These are phyloP conservation scores for Meleagris gallopavo DNA, from an alignment of 2,113 vertebrate genomes.

Conservation along the genomic window DNA sequence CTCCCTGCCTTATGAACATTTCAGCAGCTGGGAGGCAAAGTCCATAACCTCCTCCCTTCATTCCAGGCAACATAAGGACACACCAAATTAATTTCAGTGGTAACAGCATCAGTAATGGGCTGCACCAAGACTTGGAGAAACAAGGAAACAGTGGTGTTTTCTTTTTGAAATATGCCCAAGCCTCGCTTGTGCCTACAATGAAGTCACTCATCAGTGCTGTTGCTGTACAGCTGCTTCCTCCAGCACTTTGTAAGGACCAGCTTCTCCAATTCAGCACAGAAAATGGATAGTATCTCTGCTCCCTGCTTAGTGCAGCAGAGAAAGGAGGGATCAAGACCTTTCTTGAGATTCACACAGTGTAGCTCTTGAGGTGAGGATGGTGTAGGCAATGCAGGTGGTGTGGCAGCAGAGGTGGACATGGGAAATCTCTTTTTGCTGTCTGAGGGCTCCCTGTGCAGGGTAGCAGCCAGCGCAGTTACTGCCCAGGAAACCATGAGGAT, in stretches of 20 bases:
- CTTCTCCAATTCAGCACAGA: accelerated
- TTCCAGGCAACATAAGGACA: not conserved
- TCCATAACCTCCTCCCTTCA: not conserved
- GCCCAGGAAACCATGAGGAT: not conserved
- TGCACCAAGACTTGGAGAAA: not conserved
- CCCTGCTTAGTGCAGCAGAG: not conserved
- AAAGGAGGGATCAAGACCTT: not conserved
- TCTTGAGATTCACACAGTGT: not conserved
- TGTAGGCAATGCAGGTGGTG: accelerated
- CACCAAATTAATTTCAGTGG: not conserved
- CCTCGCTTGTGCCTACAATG: not conserved
- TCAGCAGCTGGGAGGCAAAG: not conserved
- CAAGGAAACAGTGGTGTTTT: accelerated
- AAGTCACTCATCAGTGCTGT: not conserved
- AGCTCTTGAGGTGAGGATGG: not conserved
- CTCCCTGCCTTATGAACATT: not conserved
- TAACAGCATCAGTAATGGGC: not conserved
- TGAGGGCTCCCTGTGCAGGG: not conserved
- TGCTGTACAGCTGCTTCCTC: not conserved
- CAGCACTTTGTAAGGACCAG: not conserved
- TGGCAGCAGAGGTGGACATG: not conserved
- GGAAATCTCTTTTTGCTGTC: not conserved
- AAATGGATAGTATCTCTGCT: accelerated
- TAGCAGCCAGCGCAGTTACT: not conserved
- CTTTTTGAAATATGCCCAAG: not conserved